Base-by-base conservation (phyloP, 2,797 vertebrate species). In the Meda fulgida region DNA sequence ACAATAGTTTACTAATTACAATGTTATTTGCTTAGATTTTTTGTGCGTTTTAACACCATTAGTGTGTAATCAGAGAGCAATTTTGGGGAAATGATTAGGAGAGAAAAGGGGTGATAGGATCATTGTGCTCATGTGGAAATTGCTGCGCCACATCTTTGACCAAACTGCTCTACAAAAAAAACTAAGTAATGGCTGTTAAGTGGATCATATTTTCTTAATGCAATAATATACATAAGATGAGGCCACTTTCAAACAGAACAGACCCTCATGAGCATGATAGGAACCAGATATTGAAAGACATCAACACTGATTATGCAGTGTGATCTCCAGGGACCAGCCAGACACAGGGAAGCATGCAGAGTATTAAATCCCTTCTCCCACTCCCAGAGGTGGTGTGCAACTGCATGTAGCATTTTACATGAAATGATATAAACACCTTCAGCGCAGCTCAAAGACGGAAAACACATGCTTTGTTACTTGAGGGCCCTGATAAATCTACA, bases 281-380 rank as follows among this genome's bases (percentile, higher is more conserved):
- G 29, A 67, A 48, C 26, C 63, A 79, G 77, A 66, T 53, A 71
- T 16, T 29, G 14, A 58, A 81, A 23, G 46, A 71, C 69, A 70
- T 81, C 23, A 21, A 81, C 34, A 55, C 6, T 81, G 23, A 55
- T 81, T 81, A 81, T 29, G 29, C 66, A 34, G 21, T 71, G 63
- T 14, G 29, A 66, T 80, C 78, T 51, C 29, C 78, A 34, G 63
- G 13, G 63, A n/a, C 58, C 40, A 31, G 58, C 11, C 3, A 1
- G 63, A 67, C 60, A 65, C 10, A 0, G 18, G 76, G 11, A 63
- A 78, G 16, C 26, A 29, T 21, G 6, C 43, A 43, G n/a, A 43
- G 38, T 60, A 36, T 48, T 34, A 34, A 82, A 18, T 16, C 69
- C 69, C 80, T 82, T 72, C 80, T 69, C 69, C 80, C 53, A 63